These are phyloP conservation scores for Lasioglossum leucozonium DNA, from an alignment of 2,888 invertebrate genomes.

Conservation along the genomic window DNA sequence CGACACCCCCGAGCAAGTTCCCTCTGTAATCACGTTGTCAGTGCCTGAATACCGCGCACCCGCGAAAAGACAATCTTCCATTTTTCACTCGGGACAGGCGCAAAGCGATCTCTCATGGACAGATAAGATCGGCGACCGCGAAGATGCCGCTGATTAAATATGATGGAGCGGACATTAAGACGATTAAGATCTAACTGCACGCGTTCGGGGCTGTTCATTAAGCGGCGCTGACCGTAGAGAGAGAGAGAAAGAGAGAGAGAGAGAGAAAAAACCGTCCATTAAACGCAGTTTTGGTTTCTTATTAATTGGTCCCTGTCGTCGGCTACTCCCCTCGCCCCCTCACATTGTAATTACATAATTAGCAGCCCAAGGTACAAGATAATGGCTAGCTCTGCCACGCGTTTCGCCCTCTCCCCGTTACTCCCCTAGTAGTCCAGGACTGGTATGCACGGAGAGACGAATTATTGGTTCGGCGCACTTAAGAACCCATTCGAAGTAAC, in stretches of 20 bases:
- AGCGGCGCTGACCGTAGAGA: constrained; percentile 25
- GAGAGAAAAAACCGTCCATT: constrained; percentile 19
- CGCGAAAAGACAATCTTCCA: background rate
- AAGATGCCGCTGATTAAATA: constrained; percentile 37
- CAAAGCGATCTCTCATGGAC: background rate
- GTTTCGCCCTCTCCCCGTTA: constrained; percentile 36
- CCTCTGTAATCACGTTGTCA: constrained; percentile 2
- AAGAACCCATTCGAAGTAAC: background rate
- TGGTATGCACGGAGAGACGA: background rate
- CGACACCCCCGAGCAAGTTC: background rate
- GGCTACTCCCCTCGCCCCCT: background rate
- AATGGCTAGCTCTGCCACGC: constrained; percentile 56
- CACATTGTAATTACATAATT: constrained; percentile 64
- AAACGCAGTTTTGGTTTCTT: constrained; percentile 56
- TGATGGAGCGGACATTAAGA: constrained; percentile 45
- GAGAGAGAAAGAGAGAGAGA: too few species aligned
- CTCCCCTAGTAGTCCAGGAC: constrained; percentile 39
- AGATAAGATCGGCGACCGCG: constrained; percentile 27
- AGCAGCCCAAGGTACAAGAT: constrained; percentile 41
- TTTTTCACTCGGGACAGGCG: background rate
- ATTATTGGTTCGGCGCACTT: background rate
- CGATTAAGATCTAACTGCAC: constrained; percentile 52
- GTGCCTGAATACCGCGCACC: background rate
- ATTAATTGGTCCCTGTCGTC: constrained; percentile 55
- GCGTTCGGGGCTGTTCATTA: constrained; percentile 38